Conservation (phyloP, 2,888 invertebrate species). For the Leptopilina syphax region DNA sequence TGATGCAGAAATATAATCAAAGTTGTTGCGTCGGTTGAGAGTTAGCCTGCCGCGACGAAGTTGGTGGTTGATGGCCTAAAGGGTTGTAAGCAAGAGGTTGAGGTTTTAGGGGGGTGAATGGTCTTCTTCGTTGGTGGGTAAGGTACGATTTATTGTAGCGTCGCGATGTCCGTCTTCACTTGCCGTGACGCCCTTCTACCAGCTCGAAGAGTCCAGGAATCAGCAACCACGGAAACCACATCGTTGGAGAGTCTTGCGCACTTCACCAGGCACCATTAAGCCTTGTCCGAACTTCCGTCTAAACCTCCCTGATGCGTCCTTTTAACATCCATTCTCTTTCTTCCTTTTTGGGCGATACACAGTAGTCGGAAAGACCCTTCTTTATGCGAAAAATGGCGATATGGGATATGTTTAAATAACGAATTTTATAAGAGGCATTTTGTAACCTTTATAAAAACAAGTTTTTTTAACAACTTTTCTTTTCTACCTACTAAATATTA, state of each 20-base stretch:
- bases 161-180: slow-evolving; percentile 77
- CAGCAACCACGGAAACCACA: slow-evolving; percentile 59
- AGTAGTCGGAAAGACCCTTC: no score
- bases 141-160: slow-evolving; percentile 75
- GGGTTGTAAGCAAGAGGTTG: slow-evolving; percentile 45
- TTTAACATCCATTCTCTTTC: neutral
- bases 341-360: no score
- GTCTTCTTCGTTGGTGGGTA: slow-evolving; percentile 73
- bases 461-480: no score
- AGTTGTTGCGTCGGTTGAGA: slow-evolving; percentile 71
- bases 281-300: slow-evolving; percentile 28
- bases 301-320: slow-evolving; percentile 9
- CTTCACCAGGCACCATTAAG: slow-evolving; percentile 47
- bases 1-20: slow-evolving; percentile 67
- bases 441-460: no score
- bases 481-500: no score
- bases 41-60: slow-evolving; percentile 71
- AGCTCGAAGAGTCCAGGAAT: slow-evolving; percentile 61
- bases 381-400: no score
- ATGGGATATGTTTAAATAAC: no score
- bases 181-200: slow-evolving; percentile 76
- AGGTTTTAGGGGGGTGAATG: slow-evolving; percentile 57
- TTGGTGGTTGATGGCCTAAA: slow-evolving; percentile 57
- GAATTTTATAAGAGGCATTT: no score
- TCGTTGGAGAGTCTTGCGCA: slow-evolving; percentile 49